Evolutionary conservation across 2,888 invertebrate genomes (phyloP).

Genomic region (Slavum lentiscoides): DNA sequence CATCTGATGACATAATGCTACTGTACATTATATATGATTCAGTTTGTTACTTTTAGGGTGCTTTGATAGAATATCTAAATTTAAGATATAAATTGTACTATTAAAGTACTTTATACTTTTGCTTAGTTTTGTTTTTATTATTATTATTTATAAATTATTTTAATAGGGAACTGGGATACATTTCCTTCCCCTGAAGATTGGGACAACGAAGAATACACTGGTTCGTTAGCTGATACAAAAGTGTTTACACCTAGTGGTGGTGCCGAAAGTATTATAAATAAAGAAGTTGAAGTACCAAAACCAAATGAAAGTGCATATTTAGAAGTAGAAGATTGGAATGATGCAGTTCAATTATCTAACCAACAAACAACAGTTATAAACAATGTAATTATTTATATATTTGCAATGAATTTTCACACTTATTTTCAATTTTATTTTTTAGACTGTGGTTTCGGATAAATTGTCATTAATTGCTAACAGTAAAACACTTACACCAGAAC

Average conservation of each 20-base stretch:
- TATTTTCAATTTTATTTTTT: background rate
- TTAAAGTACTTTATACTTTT: background rate
- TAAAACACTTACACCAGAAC: constrained; percentile 63
- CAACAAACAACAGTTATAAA: constrained; percentile 6
- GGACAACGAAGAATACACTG: constrained; percentile 94
- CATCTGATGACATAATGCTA: no score
- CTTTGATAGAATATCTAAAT: background rate
- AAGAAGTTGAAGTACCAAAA: constrained; percentile 29
- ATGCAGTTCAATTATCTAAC: constrained; percentile 34
- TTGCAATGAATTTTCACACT: background rate
- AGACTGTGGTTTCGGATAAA: constrained; percentile 40
- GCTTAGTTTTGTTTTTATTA: background rate
- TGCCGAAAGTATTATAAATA: constrained; percentile 18
- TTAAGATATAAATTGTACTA: background rate
- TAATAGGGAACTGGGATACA: constrained; percentile 60
- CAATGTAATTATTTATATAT: constrained; percentile 15
- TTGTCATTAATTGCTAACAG: constrained; percentile 46
- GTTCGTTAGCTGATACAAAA: constrained; percentile 90
- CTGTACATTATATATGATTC: no score
- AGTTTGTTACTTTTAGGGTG: no score
- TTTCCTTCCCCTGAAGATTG: constrained; percentile 74
- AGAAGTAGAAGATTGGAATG: constrained; percentile 45
- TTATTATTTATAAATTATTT: background rate
- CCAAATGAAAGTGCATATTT: constrained; percentile 40
- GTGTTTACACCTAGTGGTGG: constrained; percentile 72